Evolutionary conservation across 2,888 invertebrate genomes (phyloP), one percentile per base, ranked within the genome.

Genomic region (Neoitamus cyanurus): DNA sequence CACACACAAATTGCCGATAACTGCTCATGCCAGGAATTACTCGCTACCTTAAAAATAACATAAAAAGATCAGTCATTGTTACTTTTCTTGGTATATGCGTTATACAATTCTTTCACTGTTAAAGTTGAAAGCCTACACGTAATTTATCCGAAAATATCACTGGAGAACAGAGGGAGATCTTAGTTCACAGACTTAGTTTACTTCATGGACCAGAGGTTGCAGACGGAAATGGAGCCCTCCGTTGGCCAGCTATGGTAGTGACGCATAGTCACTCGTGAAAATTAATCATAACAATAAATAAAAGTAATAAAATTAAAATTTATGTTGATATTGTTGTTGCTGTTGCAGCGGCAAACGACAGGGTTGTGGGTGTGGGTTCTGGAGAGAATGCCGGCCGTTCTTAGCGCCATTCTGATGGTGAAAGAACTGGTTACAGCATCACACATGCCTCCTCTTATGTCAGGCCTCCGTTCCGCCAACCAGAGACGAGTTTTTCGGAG

Each of bases 401-500:
- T 69, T 87, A 87, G 77, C 85, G 86, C 68, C 88, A 87, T 87
- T 87, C 87, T 48, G 88, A 89, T 89, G 87, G 85, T 36, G 4
- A 88, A 88, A 36, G 88, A 89, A 25, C 87, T 88, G 69, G 87
- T 88, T 75, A 89, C 88, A 86, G 88, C 84, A 15, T 89, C 89
- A 72, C 87, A 88, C 89, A 87, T 88, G 88, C 88, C 89, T 85
- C 89, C 80, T 84, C 36, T 87, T 87, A 87, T 87, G 89, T 89
- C 89, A 89, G 88, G 89, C 89, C 85, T 88, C 89, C 73, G 87
- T 85, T 37, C 88, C 88, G 83, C 88, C 87, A 68, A 88, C 88
- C 83, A 88, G 86, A n/a, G 88, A 88, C 86, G 93, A 93, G 88
- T 92, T 92, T 90, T 97, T 97, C 86, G 98, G 98, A 87, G 97